Conservation (phyloP, 1,140 invertebrate species). For the Drosophila micromelanica region DNA sequence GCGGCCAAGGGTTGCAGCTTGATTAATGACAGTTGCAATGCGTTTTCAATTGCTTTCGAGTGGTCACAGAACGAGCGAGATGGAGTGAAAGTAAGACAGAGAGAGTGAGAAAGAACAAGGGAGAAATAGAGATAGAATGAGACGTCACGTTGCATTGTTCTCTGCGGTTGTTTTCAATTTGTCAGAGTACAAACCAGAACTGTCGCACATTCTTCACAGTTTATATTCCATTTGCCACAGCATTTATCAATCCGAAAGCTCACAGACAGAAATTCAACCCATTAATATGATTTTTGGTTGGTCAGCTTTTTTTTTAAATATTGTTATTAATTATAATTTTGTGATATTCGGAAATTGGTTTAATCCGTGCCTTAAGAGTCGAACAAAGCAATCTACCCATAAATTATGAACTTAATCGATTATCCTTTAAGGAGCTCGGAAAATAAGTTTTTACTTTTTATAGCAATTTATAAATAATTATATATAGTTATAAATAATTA, state of each 20-base stretch:
- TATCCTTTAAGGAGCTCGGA: not conserved
- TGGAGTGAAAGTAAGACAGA: not conserved
- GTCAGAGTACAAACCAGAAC: constrained; percentile 41
- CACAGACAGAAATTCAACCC: constrained; percentile 14
- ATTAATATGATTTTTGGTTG: constrained; percentile 39
- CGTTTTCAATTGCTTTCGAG: constrained; percentile 45
- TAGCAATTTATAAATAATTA: not conserved
- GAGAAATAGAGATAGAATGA: constrained; percentile 1
- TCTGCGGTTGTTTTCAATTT: constrained; percentile 46
- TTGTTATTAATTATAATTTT: constrained; percentile 20
- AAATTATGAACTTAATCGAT: not conserved
- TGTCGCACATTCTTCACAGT: constrained; percentile 41
- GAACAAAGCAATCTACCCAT: not conserved
- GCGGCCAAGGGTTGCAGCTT: constrained; percentile 56
- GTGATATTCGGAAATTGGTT: not conserved
- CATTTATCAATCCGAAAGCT: constrained; percentile 33
- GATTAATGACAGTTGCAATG: constrained; percentile 49
- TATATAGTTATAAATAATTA: not conserved
- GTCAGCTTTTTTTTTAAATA: constrained; percentile 2
- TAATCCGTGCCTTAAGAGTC: not conserved
- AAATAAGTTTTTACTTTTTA: not conserved
- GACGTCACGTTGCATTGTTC: constrained; percentile 31
- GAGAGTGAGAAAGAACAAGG: not conserved
- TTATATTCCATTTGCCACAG: constrained; percentile 36
- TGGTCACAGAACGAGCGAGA: constrained; percentile 7